Base-by-base conservation (phyloP, 2,888 invertebrate genomes). In the Drosophila ezoana region DNA sequence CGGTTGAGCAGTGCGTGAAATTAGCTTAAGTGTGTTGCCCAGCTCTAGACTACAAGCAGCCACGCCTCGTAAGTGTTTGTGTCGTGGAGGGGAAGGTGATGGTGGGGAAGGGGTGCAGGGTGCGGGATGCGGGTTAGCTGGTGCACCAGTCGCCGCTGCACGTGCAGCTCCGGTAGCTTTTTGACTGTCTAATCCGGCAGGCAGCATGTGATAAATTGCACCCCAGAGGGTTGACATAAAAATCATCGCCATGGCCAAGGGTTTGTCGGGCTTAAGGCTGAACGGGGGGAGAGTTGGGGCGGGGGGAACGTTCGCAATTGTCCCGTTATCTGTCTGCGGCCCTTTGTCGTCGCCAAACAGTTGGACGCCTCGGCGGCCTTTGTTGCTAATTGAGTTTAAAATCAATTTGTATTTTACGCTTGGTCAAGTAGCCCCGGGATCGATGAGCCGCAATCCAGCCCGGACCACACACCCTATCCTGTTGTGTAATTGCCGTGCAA, bases 361-460 rank as follows among this genome's bases (percentile, higher is more conserved):
- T 72, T 73, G 73, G 62, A 74, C 63, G 67, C 69, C 64, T 75
- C 62, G 43, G 41, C 18, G 49, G 33, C 66, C 52, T n/a, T 77
- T 73, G 87, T 83, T 90, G 87, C 90, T 91, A 92, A 92, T 92
- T 91, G 91, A 91, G 92, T 92, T 92, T 91, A 91, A 91, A 92
- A 91, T 92, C 92, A 90, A 92, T 92, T 92, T 91, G 89, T 84
- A 77, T 87, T 74, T 80, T 61, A 80, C 80, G 75, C 80, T 66
- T 64, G 65, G 60, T 45, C 49, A 47, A 69, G 49, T 54, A 9
- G 35, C 13, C 13, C 28, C 13, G 52, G 9, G 35, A 44, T 54
- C 54, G 44, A 54, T 54, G 43, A 13, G 43, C 6, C 20, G 6
- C 20, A 10, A 4, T 14, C 11, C 11, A 2, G 33, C 33, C 6